phyloP scores from a whole-genome alignment of 2,113 vertebrate species.

The Carlito syrichta region DNA sequence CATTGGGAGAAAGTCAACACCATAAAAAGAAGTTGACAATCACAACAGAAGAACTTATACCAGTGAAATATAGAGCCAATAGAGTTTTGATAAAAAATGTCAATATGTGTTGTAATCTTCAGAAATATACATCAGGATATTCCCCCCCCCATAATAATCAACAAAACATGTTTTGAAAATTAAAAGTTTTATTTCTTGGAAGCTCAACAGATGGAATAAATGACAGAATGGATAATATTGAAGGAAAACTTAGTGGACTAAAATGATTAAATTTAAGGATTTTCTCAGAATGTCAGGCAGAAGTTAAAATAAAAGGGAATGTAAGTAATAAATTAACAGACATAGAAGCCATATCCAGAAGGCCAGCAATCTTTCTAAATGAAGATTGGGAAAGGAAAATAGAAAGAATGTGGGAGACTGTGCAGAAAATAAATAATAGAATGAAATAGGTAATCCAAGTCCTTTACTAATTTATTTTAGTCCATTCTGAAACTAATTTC shows the following conservation, averaged over 20 bases:
- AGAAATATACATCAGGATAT: not conserved
- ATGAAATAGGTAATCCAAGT: not conserved
- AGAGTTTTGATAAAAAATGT: not conserved
- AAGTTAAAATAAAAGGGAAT: not conserved
- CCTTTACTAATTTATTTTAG: not conserved
- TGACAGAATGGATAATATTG: not conserved
- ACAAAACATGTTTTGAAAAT: not conserved
- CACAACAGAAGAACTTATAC: not conserved
- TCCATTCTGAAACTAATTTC: not conserved
- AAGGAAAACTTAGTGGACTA: not conserved
- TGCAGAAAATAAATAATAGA: not conserved
- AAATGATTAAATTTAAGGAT: not conserved
- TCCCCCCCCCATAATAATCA: not conserved
- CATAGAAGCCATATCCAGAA: not conserved
- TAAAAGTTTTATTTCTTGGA: not conserved
- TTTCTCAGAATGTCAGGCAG: not conserved
- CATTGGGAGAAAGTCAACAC: not conserved
- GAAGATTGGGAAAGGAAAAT: not conserved
- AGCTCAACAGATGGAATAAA: not conserved
- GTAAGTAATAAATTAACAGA: not conserved
- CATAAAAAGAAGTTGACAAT: not conserved
- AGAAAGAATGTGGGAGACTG: rapidly evolving
- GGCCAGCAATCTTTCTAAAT: not conserved
- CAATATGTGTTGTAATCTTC: not conserved
- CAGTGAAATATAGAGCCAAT: not conserved